phyloP scores from a whole-genome alignment of 2,113 vertebrate genomes.

The Dasyprocta punctata region DNA sequence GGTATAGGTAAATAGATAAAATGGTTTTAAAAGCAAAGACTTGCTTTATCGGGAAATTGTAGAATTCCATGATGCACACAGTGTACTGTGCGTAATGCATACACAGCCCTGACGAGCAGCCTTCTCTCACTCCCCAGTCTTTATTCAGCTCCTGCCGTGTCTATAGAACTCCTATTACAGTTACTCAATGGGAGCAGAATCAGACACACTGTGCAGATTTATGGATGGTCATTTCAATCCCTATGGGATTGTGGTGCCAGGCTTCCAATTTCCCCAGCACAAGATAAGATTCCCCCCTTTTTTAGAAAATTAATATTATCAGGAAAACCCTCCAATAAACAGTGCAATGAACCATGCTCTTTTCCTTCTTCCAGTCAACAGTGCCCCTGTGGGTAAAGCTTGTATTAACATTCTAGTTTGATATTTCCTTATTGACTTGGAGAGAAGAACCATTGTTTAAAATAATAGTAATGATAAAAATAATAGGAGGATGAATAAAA shows the following conservation, averaged over 20 bases:
- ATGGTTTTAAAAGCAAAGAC: constrained; percentile 78
- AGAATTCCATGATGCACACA: constrained; percentile 7
- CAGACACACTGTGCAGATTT: constrained; percentile 51
- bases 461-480: neutral
- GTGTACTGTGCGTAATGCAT: constrained; percentile 16
- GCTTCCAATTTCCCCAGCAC: constrained; percentile 31
- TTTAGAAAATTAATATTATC: constrained; percentile 62
- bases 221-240: constrained; percentile 54
- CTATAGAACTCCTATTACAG: constrained; percentile 69
- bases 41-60: constrained; percentile 58
- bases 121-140: neutral
- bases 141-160: constrained; percentile 47
- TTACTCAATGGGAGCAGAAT: constrained; percentile 55
- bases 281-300: constrained; percentile 1
- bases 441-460: neutral
- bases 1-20: constrained; percentile 89
- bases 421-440: neutral
- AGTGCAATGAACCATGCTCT: neutral
- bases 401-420: neutral
- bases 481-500: neutral
- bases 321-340: constrained; percentile 56
- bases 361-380: constrained; percentile 7
- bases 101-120: constrained; percentile 21
- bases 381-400: neutral
- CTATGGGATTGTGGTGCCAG: constrained; percentile 34